Evolutionary conservation across 2,797 vertebrate species (phyloP).

Genomic region (Prionace glauca): DNA sequence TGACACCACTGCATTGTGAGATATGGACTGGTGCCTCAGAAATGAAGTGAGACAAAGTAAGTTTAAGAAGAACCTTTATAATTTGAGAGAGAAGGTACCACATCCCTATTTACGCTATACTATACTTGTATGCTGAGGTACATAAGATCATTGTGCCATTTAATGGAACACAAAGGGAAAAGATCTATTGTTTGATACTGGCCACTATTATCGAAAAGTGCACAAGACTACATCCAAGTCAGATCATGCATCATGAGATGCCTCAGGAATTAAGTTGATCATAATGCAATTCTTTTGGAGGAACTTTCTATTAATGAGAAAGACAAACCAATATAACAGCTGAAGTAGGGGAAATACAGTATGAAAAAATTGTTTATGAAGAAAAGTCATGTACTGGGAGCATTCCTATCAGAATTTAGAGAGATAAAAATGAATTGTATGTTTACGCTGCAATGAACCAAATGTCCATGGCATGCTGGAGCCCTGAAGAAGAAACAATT

Average conservation of each 20-base stretch:
- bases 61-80: not conserved
- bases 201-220: not conserved
- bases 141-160: not conserved
- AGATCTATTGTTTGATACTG: not conserved
- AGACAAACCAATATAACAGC: not conserved
- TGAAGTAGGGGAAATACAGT: not conserved
- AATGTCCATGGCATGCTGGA: no score
- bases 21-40: not conserved
- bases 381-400: no score
- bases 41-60: not conserved
- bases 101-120: not conserved
- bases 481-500: slow-evolving; percentile 17
- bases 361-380: not conserved
- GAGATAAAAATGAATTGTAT: not conserved
- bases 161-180: not conserved
- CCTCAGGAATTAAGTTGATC: not conserved
- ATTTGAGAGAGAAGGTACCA: not conserved
- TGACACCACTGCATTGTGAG: not conserved
- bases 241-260: not conserved
- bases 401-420: slow-evolving; percentile 5
- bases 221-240: not conserved
- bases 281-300: not conserved
- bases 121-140: not conserved
- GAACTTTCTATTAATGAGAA: not conserved
- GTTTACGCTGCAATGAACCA: not conserved